phyloP scores from a whole-genome alignment of 2,797 vertebrate species.

The Rhadinocentrus ornatus region DNA sequence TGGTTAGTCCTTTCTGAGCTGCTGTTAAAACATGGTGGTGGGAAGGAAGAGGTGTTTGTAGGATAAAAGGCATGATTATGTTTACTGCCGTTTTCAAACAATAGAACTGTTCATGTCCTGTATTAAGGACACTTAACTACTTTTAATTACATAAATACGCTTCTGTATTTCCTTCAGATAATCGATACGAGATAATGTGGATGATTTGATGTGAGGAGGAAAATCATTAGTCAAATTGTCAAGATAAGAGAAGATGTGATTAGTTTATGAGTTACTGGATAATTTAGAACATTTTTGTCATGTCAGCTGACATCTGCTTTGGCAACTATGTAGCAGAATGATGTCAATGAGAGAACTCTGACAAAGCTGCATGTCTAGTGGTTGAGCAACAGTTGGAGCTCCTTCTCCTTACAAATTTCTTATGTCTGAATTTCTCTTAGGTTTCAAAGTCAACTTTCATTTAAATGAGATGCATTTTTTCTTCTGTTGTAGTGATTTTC shows the following conservation, averaged over 20 bases:
- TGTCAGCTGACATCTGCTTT: slow-evolving; percentile 30
- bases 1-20: background rate
- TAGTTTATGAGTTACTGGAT: slow-evolving; percentile 44
- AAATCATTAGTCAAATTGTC: slow-evolving; percentile 45
- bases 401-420: background rate
- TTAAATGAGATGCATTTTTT: background rate
- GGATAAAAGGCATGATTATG: background rate
- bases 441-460: background rate
- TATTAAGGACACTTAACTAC: background rate
- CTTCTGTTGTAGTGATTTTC: slow-evolving; percentile 3
- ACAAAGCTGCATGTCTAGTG: background rate
- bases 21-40: background rate
- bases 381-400: background rate
- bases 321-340: background rate
- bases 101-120: background rate
- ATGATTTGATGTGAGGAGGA: slow-evolving; percentile 32
- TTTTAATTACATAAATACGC: slow-evolving; percentile 16
- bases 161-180: slow-evolving; percentile 5
- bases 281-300: slow-evolving; percentile 37
- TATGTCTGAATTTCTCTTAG: background rate
- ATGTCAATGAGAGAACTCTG: slow-evolving; percentile 10
- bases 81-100: background rate
- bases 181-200: slow-evolving; percentile 36
- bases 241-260: slow-evolving; percentile 55
- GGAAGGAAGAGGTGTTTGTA: background rate